A percentile compares a stretch with the other conserved stretches of the same genome.
phyloP scores from a whole-genome alignment of 1,140 invertebrate genomes.

The Plectrocnemia conspersa region DNA sequence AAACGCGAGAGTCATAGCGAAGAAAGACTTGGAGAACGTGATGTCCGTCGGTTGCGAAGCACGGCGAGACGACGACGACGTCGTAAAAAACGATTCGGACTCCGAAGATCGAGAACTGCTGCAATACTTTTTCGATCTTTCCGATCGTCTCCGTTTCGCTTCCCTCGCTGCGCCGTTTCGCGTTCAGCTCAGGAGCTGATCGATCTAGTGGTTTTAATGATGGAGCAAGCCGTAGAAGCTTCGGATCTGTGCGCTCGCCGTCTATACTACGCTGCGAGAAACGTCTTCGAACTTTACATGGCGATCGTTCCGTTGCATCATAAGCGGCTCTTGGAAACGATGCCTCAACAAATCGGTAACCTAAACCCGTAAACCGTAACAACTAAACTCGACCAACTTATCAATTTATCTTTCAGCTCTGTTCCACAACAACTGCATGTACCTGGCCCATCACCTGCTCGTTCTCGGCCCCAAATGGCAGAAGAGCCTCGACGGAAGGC shows the following conservation, averaged over 20 bases:
- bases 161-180: slow-evolving; percentile 50
- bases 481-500: slow-evolving; percentile 41
- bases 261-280: slow-evolving; percentile 65
- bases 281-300: slow-evolving; percentile 76
- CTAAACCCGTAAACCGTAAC: slow-evolving; percentile 29
- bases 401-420: slow-evolving; percentile 58
- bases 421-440: slow-evolving; percentile 92
- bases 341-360: slow-evolving; percentile 80
- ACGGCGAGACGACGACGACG: slow-evolving; percentile 10
- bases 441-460: slow-evolving; percentile 70
- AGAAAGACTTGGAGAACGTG: slow-evolving; percentile 75
- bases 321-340: slow-evolving; percentile 68
- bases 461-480: slow-evolving; percentile 59
- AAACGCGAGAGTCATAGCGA: slow-evolving; percentile 68
- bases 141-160: slow-evolving; percentile 47
- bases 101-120: slow-evolving; percentile 33
- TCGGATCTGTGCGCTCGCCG: slow-evolving; percentile 57
- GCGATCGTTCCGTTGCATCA: slow-evolving; percentile 73
- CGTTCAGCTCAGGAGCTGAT: slow-evolving; percentile 59
- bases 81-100: slow-evolving; percentile 42
- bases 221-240: slow-evolving; percentile 65
- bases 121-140: slow-evolving; percentile 36
- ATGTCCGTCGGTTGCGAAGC: slow-evolving; percentile 51
- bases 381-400: no score
- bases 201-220: slow-evolving; percentile 63